These are phyloP conservation scores for Dipus sagitta DNA, from an alignment of 2,797 vertebrate species.

Conservation along the genomic window DNA sequence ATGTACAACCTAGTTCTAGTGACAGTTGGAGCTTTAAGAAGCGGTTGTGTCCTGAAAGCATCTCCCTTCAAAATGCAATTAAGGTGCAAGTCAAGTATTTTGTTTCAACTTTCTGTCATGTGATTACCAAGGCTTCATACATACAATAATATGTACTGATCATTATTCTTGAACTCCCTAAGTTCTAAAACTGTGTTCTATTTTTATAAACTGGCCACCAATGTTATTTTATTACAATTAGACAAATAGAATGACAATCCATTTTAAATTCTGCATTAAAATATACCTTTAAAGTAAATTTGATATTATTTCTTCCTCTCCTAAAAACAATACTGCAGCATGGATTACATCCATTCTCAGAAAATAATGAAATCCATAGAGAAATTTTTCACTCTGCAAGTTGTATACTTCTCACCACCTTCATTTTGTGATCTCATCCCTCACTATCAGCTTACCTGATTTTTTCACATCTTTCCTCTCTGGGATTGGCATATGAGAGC, in stretches of 20 bases:
- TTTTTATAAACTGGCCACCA: not conserved
- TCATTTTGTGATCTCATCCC: not conserved
- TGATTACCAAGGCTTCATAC: not conserved
- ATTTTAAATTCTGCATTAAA: not conserved
- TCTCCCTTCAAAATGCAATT: not conserved
- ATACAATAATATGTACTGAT: not conserved
- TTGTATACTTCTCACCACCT: not conserved
- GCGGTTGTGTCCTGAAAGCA: not conserved
- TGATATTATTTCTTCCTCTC: not conserved
- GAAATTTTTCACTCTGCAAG: not conserved
- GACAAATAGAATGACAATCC: not conserved
- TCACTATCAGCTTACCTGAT: not conserved
- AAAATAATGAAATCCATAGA: not conserved
- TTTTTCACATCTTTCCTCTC: not conserved
- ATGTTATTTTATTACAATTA: not conserved
- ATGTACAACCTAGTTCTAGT: not conserved
- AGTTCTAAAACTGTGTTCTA: not conserved
- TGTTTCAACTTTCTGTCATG: too few species aligned
- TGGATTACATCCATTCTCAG: not conserved
- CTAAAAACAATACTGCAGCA: not conserved
- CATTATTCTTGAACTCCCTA: not conserved
- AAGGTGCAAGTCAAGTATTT: not conserved
- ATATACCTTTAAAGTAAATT: constrained; percentile 9
- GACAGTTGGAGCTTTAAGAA: accelerated
- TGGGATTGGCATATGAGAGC: too few species aligned